Evolutionary conservation across 2,888 invertebrate genomes (phyloP).

Genomic region (Pterobdella sp.): DNA sequence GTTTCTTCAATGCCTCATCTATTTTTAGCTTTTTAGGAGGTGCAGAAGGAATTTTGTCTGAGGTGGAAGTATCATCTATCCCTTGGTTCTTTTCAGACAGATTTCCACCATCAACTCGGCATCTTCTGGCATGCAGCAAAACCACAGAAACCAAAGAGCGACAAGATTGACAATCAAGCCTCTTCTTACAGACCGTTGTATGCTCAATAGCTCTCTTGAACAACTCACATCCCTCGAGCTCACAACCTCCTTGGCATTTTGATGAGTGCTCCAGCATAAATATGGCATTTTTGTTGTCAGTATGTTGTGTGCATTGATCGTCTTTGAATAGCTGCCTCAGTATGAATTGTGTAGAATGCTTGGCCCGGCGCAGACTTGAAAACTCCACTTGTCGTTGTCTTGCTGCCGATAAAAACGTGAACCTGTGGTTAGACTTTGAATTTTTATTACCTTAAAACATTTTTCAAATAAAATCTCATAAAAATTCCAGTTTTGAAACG

Average conservation of each 20-base stretch:
- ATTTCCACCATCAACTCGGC: neutral
- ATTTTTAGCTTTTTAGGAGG: neutral
- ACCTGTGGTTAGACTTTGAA: no score
- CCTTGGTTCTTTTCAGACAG: neutral
- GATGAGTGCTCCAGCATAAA: slow-evolving; percentile 13
- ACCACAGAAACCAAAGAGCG: neutral
- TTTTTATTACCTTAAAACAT: no score
- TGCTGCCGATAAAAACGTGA: slow-evolving; percentile 8
- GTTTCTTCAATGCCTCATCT: neutral
- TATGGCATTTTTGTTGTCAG: neutral
- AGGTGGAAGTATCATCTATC: neutral
- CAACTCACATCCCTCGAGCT: neutral
- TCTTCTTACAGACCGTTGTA: slow-evolving; percentile 4
- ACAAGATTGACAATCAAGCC: slow-evolving; percentile 1
- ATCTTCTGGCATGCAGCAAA: slow-evolving; percentile 15
- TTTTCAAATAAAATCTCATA: no score
- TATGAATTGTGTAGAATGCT: slow-evolving; percentile 22
- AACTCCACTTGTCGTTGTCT: slow-evolving; percentile 25
- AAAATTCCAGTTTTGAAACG: no score
- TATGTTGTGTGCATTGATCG: neutral
- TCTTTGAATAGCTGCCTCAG: slow-evolving; percentile 9
- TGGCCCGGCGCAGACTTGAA: slow-evolving; percentile 21
- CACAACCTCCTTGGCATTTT: slow-evolving; percentile 9
- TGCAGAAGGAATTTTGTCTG: neutral
- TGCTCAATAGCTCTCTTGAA: slow-evolving; percentile 20